Conservation (phyloP, 2,888 invertebrate genomes). For the Argyresthia goedartella region DNA sequence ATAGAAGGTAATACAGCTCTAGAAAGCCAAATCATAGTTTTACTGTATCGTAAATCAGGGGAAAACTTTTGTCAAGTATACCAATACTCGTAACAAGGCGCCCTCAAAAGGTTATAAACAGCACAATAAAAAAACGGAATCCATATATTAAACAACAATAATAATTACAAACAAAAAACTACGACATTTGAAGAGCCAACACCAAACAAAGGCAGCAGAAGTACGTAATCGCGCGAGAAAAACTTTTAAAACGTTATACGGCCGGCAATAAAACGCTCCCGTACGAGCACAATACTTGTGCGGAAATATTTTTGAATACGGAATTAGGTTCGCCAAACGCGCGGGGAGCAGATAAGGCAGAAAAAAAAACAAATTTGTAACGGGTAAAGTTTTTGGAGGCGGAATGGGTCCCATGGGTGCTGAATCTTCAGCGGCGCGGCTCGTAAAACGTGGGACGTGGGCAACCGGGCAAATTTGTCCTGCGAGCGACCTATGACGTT, state of each 20-base stretch:
- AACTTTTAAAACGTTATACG: constrained; percentile 71
- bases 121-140: constrained; percentile 32
- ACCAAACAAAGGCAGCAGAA: constrained; percentile 19
- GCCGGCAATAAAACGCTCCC: constrained; percentile 64
- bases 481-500: constrained; percentile 69
- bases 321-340: constrained; percentile 69
- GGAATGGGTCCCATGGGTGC: constrained; percentile 69
- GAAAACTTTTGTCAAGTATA: too few species aligned
- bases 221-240: constrained; percentile 36
- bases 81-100: too few species aligned
- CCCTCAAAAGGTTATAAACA: constrained; percentile 6
- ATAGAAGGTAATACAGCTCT: too few species aligned
- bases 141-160: constrained; percentile 54
- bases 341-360: constrained; percentile 69
- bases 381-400: constrained; percentile 72
- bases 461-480: constrained; percentile 69
- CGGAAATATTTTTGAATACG: constrained; percentile 71
- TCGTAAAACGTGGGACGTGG: constrained; percentile 71
- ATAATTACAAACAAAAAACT: constrained; percentile 46
- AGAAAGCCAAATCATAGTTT: neutral
- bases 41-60: neutral
- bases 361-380: constrained; percentile 71
- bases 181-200: constrained; percentile 27
- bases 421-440: constrained; percentile 68
- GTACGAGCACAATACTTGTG: constrained; percentile 66